Percentiles rank a stretch among this genome's conserved stretches.
These are phyloP conservation scores for Eretmochelys imbricata DNA, from an alignment of 2,113 vertebrate genomes.

Conservation along the genomic window DNA sequence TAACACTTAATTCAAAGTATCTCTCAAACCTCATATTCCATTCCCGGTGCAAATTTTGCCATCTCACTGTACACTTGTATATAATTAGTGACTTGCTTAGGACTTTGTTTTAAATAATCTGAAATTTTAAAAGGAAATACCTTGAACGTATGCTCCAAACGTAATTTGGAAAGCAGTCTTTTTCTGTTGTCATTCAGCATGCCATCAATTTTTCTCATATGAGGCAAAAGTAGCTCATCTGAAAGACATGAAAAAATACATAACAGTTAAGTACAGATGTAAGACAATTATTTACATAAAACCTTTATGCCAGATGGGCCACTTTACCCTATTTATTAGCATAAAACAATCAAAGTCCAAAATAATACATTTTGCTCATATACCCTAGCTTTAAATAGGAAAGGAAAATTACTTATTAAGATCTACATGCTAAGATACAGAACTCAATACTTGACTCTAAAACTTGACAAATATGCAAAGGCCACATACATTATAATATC, in stretches of 20 bases:
- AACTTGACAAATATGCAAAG: background rate
- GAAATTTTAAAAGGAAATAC: conserved; percentile 74
- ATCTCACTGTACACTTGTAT: background rate
- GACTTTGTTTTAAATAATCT: background rate
- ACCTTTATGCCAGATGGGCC: background rate
- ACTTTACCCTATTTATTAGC: background rate
- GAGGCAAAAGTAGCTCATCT: conserved; percentile 96
- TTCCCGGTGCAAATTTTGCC: conserved; percentile 12
- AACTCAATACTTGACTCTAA: background rate
- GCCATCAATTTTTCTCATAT: conserved; percentile 95
- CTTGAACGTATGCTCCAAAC: conserved; percentile 92
- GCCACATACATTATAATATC: background rate
- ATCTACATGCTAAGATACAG: background rate
- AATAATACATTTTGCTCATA: background rate
- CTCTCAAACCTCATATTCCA: conserved; percentile 39
- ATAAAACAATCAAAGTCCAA: background rate
- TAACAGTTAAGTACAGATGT: background rate
- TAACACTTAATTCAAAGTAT: conserved; percentile 10
- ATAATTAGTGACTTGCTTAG: background rate
- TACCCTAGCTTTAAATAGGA: background rate
- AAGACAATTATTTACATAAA: background rate
- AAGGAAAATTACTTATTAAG: accelerated
- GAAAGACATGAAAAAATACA: conserved; percentile 37
- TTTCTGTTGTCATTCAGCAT: conserved; percentile 96
- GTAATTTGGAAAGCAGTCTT: conserved; percentile 92